Conservation (phyloP, 2,888 invertebrate genomes). For the Sussaba pulchella region DNA sequence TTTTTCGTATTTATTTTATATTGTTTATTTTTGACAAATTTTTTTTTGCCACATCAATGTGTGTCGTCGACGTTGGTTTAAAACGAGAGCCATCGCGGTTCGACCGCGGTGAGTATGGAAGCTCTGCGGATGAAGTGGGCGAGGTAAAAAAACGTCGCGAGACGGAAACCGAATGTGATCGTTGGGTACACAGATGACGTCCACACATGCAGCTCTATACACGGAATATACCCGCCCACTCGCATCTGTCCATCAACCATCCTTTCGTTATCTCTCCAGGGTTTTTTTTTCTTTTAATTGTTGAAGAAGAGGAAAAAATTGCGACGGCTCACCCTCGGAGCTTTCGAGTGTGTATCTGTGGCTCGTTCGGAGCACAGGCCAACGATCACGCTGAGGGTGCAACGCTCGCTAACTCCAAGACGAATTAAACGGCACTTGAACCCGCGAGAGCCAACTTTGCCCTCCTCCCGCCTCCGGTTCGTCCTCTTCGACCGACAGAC, state of each 20-base stretch:
- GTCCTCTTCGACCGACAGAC: not conserved
- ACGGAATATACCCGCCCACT: constrained; percentile 17
- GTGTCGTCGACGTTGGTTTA: constrained; percentile 33
- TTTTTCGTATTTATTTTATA: too few relatives aligned
- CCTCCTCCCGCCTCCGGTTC: constrained; percentile 10
- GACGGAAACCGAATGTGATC: constrained; percentile 31
- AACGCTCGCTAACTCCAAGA: constrained; percentile 43
- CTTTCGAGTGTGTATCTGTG: not conserved
- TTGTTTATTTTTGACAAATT: not conserved
- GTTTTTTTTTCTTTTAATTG: not conserved
- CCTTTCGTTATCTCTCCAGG: constrained; percentile 12
- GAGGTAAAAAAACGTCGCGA: constrained; percentile 35
- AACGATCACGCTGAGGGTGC: constrained; percentile 42
- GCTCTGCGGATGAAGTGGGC: not conserved
- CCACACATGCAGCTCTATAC: constrained; percentile 8
- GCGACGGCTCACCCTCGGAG: too few relatives aligned
- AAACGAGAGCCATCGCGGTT: constrained; percentile 35
- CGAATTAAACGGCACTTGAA: constrained; percentile 61
- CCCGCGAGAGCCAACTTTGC: constrained; percentile 45
- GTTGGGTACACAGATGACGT: constrained; percentile 8
- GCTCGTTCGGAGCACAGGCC: constrained; percentile 40
- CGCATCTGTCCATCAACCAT: constrained; percentile 14
- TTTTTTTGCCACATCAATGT: constrained; percentile 31
- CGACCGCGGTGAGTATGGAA: constrained; percentile 16
- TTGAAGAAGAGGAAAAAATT: constrained; percentile 29